Evolutionary conservation across 2,797 vertebrate genomes (phyloP), one percentile per base, ranked within the genome.

Genomic region (Apogon talboti): DNA sequence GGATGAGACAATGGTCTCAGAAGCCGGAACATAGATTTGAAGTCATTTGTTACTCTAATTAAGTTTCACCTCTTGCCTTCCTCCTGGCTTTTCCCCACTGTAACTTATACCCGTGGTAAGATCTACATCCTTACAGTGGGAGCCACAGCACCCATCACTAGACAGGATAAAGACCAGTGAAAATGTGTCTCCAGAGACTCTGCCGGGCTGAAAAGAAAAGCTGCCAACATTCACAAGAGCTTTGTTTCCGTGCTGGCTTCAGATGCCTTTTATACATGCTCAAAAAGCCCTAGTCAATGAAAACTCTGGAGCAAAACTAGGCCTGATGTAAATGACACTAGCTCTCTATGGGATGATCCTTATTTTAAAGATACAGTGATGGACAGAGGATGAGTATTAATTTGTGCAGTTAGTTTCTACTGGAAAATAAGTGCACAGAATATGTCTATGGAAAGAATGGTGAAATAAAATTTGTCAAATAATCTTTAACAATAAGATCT

Each of bases 71-170:
- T 56, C 44, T 56, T 64, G 45, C 65, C 74, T 76, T 76, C 76
- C 81, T 64, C 75, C 79, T 66, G 71, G 86, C 80, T 86, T 76
- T 79, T 80, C 60, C 69, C 62, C 53, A 18, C 70, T 92, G 93
- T 92, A 93, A 93, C 82, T 85, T 93, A 94, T 91, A 93, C 92
- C 91, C 90, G 92, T 94, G 92, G 92, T 90, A 93, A 94, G 88
- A 81, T 81, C 78, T 54, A 69, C 63, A 44, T 84, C 70, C 78
- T 76, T 79, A 82, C 87, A 86, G 89, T 88, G 85, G 81, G 87
- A 89, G 87, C 87, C 81, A 66, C 87, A 63, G 91, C 89, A 91
- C 87, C 91, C 88, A 91, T 87, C 81, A 74, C 81, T 77, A 81
- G 78, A 86, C 88, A 82, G 87, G 79, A 90, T 88, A 92, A 91